Base-by-base conservation (phyloP, 2,797 vertebrate species). In the Lagodon rhomboides region DNA sequence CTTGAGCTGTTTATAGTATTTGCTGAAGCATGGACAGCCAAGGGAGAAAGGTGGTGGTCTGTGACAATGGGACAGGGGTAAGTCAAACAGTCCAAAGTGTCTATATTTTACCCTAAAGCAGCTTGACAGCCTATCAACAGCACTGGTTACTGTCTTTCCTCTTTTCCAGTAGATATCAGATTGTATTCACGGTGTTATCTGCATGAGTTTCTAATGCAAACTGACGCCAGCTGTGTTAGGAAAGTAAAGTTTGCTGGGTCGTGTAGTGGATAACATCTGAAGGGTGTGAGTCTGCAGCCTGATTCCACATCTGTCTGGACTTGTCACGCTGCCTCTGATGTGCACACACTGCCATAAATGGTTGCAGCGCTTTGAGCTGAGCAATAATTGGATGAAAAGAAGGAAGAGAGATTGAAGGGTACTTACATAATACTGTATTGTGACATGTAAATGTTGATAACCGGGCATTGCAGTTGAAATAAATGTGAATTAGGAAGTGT, bases 31-130 rank as follows among this genome's bases (percentile, higher is more conserved):
- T 96, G 96, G 95, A 96, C 91, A 95, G 90, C 53, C 59, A 91
- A 49, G 95, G 95, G 54, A 94, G 95, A 75, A 95, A 93, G 80
- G 96, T 96, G 86, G 90, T 95, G 73, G 96, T 96, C 46, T 96
- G 95, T 91, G 96, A 96, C 91, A 96, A 96, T 91, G 95, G 96
- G 23, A 96, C 95, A 0, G 95, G 96, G 92, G 96, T 96, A 83
- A 94, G 95, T 90, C 18, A 58, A 22, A 27, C 0, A 2, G 3
- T 51, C 6, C 17, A 43, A 11, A n/a, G 13, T 44, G 5, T 51
- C 9, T 49, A 0, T 44, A 41, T 16, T 72, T n/a, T 25, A 10
- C 2, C 11, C 64, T 20, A 23, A 6, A 66, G 27, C 7, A 27
- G 27, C 30, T 53, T 44, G 10, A 17, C 20, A 44, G 13, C 41